Evolutionary conservation across 1,140 invertebrate species (phyloP), one percentile per base, ranked within the genome.

Genomic region (Galendromus occidentalis): DNA sequence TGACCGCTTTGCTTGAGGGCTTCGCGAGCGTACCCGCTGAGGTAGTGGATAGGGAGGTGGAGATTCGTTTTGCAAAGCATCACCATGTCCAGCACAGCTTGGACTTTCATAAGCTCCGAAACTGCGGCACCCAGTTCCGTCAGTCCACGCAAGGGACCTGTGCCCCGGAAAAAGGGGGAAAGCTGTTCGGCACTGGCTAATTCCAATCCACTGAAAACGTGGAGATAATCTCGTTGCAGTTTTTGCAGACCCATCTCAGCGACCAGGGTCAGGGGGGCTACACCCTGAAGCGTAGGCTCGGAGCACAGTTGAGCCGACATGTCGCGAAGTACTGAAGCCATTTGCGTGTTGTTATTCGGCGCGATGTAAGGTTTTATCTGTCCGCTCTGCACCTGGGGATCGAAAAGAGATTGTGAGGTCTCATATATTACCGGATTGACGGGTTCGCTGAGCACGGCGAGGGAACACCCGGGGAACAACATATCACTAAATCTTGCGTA

Each of bases 21-120:
- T 59, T 59, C 51, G 51, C 51, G 51, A 22, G 51, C 51, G 51
- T 59, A 59, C 12, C 51, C 51, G 51, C 51, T 59, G 14, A 59
- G 51, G 33, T 59, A 59, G 22, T 59, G 51, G 33, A 59, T 59
- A 33, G 51, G 51, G 6, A 59, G 51, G 33, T 59, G 51, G 25
- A 59, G 22, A 33, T 59, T 59, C 17, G 51, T 59, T 25, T 59
- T 59, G 51, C 51, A 59, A 25, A 59, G 22, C 51, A 59, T 59
- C 25, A 59, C 51, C 51, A 59, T 59, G 33, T 59, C 51, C 25
- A 59, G 51, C 2, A 59, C 51, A 33, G 25, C 51, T 33, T 59
- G 51, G 25, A 59, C 51, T 33, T 33, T 25, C 25, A 59, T 25
- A 5, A 59, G 51, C 9, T 59, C 51, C n/a, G 25, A 20, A 22